Base-by-base conservation (phyloP, 2,888 invertebrate genomes). In the Helicoverpa assulta region DNA sequence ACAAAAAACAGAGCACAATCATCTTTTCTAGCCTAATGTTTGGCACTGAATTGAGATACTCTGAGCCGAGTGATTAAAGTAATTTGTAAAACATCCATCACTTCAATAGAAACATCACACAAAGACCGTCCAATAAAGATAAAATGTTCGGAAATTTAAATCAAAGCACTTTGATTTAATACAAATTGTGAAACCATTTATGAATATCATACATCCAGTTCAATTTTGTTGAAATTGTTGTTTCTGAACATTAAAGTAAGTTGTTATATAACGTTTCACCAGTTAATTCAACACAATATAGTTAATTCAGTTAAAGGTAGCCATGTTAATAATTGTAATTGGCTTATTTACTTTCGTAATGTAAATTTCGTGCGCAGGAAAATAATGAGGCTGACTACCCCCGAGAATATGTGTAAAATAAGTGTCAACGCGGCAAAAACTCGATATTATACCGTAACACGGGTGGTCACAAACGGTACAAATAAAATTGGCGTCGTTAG, bases 401-500 rank as follows among this genome's bases (percentile, higher is more conserved):
- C 47, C 14, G 16, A 18, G 8, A 51, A 10, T 54, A 57, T 40
- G 71, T 65, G 26, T 67, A 51, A 19, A 7, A 50, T 54, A 72
- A 81, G 63, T 70, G 65, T 68, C 66, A 76, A 81, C 76, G 63
- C 63, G 59, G 50, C 59, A 70, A 68, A 70, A 78, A 73, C 70
- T 69, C 72, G 63, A 72, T 80, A 75, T 67, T 59, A 74, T 58
- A 60, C 67, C 64, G 68, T 70, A 55, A 68, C 70, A 65, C 33
- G 55, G 50, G 37, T 50, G 70, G 63, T 71, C 56, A 74, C 62
- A 76, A 82, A 74, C 65, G 62, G 61, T 59, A 76, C 62, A 80
- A 82, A 81, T 83, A 82, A 77, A 78, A 86, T 84, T 85, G 79
- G 73, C 77, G 56, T 87, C 82, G 79, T 85, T 84, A 84, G 74